Percentiles rank a stretch among this genome's conserved stretches.
Conservation (phyloP, 2,113 vertebrate genomes). For the Antechinus flavipes region DNA sequence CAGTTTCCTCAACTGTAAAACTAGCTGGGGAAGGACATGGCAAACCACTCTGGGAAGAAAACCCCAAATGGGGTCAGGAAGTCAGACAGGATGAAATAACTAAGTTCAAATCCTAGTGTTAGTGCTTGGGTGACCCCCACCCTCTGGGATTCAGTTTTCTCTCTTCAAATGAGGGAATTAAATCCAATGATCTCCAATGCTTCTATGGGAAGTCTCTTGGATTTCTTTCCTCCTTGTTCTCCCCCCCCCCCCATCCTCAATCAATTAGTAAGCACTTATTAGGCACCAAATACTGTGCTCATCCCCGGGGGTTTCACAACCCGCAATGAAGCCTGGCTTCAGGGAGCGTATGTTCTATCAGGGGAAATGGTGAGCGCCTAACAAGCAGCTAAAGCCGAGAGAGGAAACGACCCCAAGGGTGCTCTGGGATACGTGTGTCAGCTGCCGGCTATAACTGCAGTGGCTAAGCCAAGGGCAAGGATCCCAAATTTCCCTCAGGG, state of each 20-base stretch:
- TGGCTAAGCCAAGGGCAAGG: neutral
- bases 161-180: neutral
- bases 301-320: neutral
- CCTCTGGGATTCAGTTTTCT: neutral
- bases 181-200: neutral
- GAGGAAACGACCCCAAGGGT: too few species aligned
- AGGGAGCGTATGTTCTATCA: neutral
- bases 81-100: neutral
- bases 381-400: too few species aligned
- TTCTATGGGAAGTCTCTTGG: neutral
- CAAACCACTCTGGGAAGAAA: too few species aligned
- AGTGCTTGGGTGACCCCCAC: too few species aligned
- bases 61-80: neutral
- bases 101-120: neutral
- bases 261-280: neutral
- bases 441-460: neutral
- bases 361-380: neutral
- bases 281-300: too few species aligned
- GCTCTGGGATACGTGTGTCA: neutral
- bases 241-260: neutral
- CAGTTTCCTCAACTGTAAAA: neutral
- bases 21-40: neutral
- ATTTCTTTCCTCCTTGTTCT: neutral
- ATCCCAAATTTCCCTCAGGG: neutral
- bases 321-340: too few species aligned